These are phyloP conservation scores for Melipona bicolor DNA, from an alignment of 2,888 invertebrate species.

Conservation along the genomic window DNA sequence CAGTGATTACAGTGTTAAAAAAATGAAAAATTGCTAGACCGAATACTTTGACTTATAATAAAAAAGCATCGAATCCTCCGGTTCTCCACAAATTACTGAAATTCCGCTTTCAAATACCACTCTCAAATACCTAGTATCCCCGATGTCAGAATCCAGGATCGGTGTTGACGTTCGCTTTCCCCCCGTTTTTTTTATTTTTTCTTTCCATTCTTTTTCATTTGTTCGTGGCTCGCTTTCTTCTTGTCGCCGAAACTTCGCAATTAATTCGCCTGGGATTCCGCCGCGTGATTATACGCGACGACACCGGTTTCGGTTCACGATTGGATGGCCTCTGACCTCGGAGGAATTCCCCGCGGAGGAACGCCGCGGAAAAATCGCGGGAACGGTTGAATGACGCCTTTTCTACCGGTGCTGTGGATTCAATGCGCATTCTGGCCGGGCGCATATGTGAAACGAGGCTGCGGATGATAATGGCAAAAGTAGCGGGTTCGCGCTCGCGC, in stretches of 20 bases:
- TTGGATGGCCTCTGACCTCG: conserved; percentile 61
- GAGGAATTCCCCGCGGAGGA: conserved; percentile 48
- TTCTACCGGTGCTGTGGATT: conserved; percentile 14
- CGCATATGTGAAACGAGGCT: conserved; percentile 49
- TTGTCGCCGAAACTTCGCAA: conserved; percentile 40
- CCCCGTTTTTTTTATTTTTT: too few species aligned
- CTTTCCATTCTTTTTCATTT: not conserved
- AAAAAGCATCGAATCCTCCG: not conserved
- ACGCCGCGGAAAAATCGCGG: conserved; percentile 50
- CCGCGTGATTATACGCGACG: conserved; percentile 45
- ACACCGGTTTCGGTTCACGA: conserved; percentile 56
- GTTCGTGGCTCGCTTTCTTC: conserved; percentile 10
- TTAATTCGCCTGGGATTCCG: conserved; percentile 58
- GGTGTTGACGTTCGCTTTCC: not conserved
- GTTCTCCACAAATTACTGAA: not conserved
- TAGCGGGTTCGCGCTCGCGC: conserved; percentile 45
- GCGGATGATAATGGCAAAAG: conserved; percentile 57
- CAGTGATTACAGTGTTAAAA: not conserved
- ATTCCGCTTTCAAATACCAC: not conserved
- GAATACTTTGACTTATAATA: not conserved
- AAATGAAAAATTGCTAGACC: not conserved
- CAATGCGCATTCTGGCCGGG: conserved; percentile 49
- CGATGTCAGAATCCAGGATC: not conserved
- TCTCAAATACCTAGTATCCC: not conserved
- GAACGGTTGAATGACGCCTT: conserved; percentile 49